Base-by-base conservation (phyloP, 1,140 invertebrate genomes). In the Seison nebaliae region DNA sequence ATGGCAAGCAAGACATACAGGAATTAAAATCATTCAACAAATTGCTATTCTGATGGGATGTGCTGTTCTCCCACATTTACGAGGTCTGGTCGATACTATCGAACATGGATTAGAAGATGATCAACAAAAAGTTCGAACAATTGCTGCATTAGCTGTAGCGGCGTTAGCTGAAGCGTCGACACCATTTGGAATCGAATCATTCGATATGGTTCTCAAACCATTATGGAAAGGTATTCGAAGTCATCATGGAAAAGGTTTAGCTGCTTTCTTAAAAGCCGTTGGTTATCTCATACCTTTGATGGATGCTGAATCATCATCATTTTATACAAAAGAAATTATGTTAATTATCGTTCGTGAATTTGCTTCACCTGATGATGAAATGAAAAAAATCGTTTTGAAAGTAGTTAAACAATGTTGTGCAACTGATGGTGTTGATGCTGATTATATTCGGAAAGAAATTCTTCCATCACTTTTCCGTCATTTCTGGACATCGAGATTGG, bases 331-430 rank as follows among this genome's bases (percentile, higher is more conserved):
- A 45, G 88, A 98, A 73, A 88, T 98, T 49, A 96, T 98, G 91
- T 66, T 96, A 51, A 96, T 96, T 59, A 64, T 98, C 5, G 94
- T 96, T 51, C 69, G 91, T 59, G 91, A 98, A 63, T 98, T 98
- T 56, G 83, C 91, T 56, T 94, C 86, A 30, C 88, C 91, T 2
- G 91, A 98, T 62, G 91, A 98, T 62, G 91, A 98, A 68, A 98
- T 98, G 91, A 98, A 98, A 55, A 98, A 98, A 55, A 98, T 98
- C 63, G 91, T 98, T 1, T 65, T 98, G 24, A 98, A 98, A 65
- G 80, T 96, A 43, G 91, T 98, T n/a, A 98, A 98, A 58, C 91
- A 98, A 60, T 98, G 91, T 63, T 98, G 88, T 59, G 84, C 78
- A 9, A 98, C 91, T 0, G 91, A 98, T 64, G 91, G 91, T 73